These are phyloP conservation scores for Tiliacea citrago DNA, from an alignment of 2,888 invertebrate genomes.

Conservation along the genomic window DNA sequence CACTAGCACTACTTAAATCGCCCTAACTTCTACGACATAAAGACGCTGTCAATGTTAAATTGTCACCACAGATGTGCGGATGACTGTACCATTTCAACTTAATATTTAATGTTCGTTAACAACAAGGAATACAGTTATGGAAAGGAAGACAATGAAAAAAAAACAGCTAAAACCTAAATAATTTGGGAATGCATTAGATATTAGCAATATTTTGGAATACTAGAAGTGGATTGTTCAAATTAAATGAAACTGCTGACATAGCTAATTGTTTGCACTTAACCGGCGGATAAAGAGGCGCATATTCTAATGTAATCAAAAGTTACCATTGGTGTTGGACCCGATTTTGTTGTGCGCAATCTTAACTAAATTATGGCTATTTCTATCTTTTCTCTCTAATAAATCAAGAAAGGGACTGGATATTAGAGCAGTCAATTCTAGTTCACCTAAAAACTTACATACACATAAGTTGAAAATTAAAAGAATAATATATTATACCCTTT, in stretches of 20 bases:
- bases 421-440: neutral
- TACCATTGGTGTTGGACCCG: neutral
- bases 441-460: no score
- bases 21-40: neutral
- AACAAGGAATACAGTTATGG: neutral
- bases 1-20: neutral
- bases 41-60: neutral
- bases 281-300: neutral
- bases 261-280: neutral
- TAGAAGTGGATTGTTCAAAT: neutral
- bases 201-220: neutral
- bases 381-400: neutral
- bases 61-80: neutral
- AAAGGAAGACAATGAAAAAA: neutral
- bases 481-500: no score
- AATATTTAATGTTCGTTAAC: neutral
- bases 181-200: slow-evolving; percentile 24
- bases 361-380: neutral
- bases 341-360: neutral
- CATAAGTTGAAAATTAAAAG: no score
- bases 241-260: neutral
- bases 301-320: neutral
- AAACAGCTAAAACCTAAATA: slow-evolving; percentile 1
- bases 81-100: neutral
- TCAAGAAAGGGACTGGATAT: neutral